These are phyloP conservation scores for Latheticus oryzae DNA, from an alignment of 2,888 invertebrate species.

Conservation along the genomic window DNA sequence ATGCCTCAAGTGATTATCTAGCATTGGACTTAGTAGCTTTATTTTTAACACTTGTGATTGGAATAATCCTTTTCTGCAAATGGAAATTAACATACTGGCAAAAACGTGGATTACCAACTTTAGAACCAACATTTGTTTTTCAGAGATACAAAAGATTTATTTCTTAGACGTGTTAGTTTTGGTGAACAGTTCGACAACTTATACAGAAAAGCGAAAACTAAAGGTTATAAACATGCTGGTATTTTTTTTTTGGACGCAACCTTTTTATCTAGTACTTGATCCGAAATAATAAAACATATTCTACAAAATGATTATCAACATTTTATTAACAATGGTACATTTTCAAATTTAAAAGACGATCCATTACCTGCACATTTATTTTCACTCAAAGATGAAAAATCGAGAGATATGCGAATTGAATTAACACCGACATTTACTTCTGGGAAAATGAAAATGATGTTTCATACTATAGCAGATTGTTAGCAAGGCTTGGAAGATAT, in stretches of 20 bases:
- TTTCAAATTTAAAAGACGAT: slow-evolving; percentile 51
- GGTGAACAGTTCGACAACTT: slow-evolving; percentile 20
- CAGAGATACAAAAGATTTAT: slow-evolving; percentile 4
- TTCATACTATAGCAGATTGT: slow-evolving; percentile 55
- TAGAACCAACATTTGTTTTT: slow-evolving; percentile 16
- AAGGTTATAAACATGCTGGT: slow-evolving; percentile 23
- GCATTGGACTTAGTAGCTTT: not conserved
- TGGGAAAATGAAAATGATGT: slow-evolving; percentile 64
- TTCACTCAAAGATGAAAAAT: slow-evolving; percentile 38
- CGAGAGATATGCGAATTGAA: slow-evolving; percentile 41
- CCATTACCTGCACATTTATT: slow-evolving; percentile 50
- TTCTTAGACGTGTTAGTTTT: slow-evolving; percentile 1
- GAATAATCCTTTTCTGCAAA: slow-evolving; percentile 17
- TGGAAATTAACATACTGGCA: slow-evolving; percentile 33
- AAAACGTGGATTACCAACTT: slow-evolving; percentile 1
- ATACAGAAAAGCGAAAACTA: slow-evolving; percentile 12
- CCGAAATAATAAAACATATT: slow-evolving; percentile 56
- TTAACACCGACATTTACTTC: slow-evolving; percentile 53
- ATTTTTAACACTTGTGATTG: not conserved
- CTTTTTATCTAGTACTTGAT: slow-evolving; percentile 47
- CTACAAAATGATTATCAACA: slow-evolving; percentile 56
- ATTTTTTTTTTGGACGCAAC: not conserved
- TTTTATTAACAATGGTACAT: slow-evolving; percentile 56
- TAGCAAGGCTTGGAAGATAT: slow-evolving; percentile 52
- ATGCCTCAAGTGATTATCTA: no score